Percentiles rank a stretch among this genome's conserved stretches.
phyloP scores from a whole-genome alignment of 2,113 vertebrate genomes.

The Aptenodytes patagonicus region DNA sequence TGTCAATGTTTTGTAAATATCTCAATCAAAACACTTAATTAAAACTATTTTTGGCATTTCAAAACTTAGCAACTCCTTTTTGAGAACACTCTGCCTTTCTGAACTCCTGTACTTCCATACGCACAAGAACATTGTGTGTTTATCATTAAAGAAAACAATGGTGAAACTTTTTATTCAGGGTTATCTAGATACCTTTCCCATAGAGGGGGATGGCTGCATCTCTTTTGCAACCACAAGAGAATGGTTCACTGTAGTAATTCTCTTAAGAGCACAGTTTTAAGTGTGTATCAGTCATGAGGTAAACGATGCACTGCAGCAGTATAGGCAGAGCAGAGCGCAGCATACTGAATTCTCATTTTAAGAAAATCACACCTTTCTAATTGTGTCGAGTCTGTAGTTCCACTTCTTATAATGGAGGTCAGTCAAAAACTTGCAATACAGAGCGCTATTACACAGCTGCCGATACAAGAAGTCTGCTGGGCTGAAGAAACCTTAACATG shows the following conservation, averaged over 20 bases:
- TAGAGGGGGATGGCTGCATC: accelerated
- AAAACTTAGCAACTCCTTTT: background rate
- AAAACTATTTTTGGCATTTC: background rate
- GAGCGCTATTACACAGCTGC: background rate
- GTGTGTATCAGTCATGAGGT: background rate
- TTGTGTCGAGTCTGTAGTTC: background rate
- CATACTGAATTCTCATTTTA: background rate
- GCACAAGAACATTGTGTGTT: background rate
- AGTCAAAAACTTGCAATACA: background rate
- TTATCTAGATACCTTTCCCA: background rate
- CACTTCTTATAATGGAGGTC: background rate
- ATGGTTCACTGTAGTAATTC: background rate
- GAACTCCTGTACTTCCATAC: background rate
- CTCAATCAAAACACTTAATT: background rate
- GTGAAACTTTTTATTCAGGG: background rate
- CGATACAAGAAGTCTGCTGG: accelerated
- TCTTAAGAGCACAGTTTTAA: background rate
- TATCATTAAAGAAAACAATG: background rate
- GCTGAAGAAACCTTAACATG: background rate
- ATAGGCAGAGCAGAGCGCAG: background rate
- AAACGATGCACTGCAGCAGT: background rate
- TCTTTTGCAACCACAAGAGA: background rate
- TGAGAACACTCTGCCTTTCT: background rate
- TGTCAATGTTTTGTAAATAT: background rate
- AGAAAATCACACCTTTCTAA: background rate